Evolutionary conservation across 2,113 vertebrate species (phyloP), one percentile per base, ranked within the genome.

Genomic region (Pithys albifrons): DNA sequence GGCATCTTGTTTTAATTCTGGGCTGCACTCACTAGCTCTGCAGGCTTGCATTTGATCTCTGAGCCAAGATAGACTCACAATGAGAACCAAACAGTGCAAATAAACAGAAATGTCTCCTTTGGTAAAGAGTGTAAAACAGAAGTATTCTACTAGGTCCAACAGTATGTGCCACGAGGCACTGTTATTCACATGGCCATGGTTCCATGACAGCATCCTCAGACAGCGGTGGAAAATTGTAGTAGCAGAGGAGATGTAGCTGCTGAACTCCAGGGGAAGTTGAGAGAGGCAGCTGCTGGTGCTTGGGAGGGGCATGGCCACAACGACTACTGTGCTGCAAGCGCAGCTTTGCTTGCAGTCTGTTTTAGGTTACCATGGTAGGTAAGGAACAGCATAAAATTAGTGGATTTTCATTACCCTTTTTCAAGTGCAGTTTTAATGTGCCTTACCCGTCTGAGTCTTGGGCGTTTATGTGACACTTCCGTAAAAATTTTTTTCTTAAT

Each of bases 1-100:
- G 95, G 92, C 95, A 94, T 93, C 95, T 95, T 95, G 95, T 92
- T 96, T 81, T 93, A 96, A 97, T 97, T 97, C 95, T 77, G 46
- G 28, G 90, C 85, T 94, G 85, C 29, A 10, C 67, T 91, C 70
- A 3, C 67, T 45, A 62, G 88, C 72, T 94, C 88, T 77, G 55
- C 82, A 85, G 85, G 59, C 85, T 95, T 59, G 85, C 72, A 94
- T 95, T 97, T 97, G 95, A 96, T 94, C 93, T 96, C 88, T 77
- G 72, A 96, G 90, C 91, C 92, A 92, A 94, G 92, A 90, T 84
- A 93, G 96, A 96, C 69, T 79, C 85, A 59, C 85, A 95, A 95
- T 74, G 79, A 95, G 95, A 96, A 90, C 79, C 79, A 80, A 96
- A 77, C 51, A 90, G 71, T 57, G 61, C 90, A 95, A 95, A 93